Base-by-base conservation (phyloP, 2,888 invertebrate species). In the Melinaea menophilus region DNA sequence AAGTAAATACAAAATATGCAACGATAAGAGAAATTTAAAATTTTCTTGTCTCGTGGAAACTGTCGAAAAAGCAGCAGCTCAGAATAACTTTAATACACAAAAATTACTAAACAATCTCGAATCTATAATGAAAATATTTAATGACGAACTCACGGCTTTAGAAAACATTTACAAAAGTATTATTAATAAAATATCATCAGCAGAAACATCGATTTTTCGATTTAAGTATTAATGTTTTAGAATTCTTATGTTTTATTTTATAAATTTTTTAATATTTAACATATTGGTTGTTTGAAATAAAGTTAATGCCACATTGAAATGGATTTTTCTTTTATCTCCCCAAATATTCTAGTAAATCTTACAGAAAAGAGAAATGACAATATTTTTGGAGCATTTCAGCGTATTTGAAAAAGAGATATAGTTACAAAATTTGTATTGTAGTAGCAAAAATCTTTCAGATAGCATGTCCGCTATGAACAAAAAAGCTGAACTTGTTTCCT, bases 401-500 rank as follows among this genome's bases (percentile, higher is more conserved):
- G 22, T 31, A 59, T 47, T 56, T 61, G 63, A 62, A 65, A 67
- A 67, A 35, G 48, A 59, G 48, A 56, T 57, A 62, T 67, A 56
- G 69, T 77, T 66, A 68, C 73, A 70, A 73, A 75, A 67, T 79
- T 61, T 73, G 71, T 60, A 71, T 73, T 69, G 59, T 74, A 74
- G 75, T 73, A 68, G 74, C 75, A 76, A 74, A 76, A 74, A 75
- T 72, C 71, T 73, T 66, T 74, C 71, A 77, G 75, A 75, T 77
- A 73, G 74, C 68, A 75, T 73, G 76, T 81, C 81, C 80, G 81
- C 76, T 71, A 70, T 72, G 74, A 72, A 75, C 72, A 76, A 78
- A 82, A 81, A 80, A 78, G 79, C 79, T 79, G 75, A 77, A 77
- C 76, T 75, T 75, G 79, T 76, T 81, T 82, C 82, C 80, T 80